phyloP scores from a whole-genome alignment of 2,888 invertebrate genomes.

The Mythimna loreyi region DNA sequence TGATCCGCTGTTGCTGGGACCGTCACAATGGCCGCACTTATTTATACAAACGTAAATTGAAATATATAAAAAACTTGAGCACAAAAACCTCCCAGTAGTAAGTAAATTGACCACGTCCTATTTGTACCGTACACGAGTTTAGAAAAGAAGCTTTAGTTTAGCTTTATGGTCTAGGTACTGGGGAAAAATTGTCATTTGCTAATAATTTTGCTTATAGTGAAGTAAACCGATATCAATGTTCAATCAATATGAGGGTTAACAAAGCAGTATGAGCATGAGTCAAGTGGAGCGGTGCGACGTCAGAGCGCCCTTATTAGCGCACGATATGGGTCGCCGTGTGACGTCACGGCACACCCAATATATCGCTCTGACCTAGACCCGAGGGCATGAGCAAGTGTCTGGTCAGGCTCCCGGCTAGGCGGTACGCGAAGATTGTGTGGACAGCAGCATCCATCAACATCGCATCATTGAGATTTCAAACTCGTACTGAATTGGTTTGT shows the following conservation, averaged over 20 bases:
- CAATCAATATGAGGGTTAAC: slow-evolving; percentile 27
- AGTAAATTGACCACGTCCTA: background rate
- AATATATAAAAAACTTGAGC: background rate
- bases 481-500: background rate
- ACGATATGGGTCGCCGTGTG: slow-evolving; percentile 24
- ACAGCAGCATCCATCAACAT: background rate
- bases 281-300: slow-evolving; percentile 8
- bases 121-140: background rate
- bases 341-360: slow-evolving; percentile 29
- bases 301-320: slow-evolving; percentile 26
- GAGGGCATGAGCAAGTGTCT: slow-evolving; percentile 1
- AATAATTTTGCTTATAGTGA: background rate
- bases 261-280: slow-evolving; percentile 17
- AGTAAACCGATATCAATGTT: background rate
- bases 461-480: background rate
- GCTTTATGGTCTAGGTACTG: background rate
- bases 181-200: background rate
- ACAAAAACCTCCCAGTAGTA: slow-evolving; percentile 13
- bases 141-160: background rate
- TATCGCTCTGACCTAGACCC: slow-evolving; percentile 26
- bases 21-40: background rate
- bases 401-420: slow-evolving; percentile 19
- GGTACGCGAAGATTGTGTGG: background rate
- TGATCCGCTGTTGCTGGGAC: background rate
- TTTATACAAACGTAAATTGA: slow-evolving; percentile 15